A percentile compares a stretch with the other conserved stretches of the same genome.
These are phyloP conservation scores for Oncorhynchus mykiss DNA, from an alignment of 2,113 vertebrate species.

Conservation along the genomic window DNA sequence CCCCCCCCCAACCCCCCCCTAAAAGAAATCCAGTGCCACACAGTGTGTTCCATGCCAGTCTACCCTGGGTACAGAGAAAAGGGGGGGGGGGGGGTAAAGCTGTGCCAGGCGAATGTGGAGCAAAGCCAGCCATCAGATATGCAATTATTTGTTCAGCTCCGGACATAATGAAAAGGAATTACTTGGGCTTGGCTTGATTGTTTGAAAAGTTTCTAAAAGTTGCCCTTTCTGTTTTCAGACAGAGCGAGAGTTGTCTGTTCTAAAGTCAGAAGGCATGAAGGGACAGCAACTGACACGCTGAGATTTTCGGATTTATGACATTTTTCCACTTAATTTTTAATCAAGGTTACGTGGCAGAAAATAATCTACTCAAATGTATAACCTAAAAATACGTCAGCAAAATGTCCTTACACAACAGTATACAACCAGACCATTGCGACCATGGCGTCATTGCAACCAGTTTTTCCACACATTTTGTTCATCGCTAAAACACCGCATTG, in stretches of 20 bases:
- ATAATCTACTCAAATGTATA: too few relatives aligned
- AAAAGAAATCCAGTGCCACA: slow-evolving; percentile 9
- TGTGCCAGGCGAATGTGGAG: slow-evolving; percentile 2
- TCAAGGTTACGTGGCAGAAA: too few relatives aligned
- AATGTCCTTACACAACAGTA: too few relatives aligned
- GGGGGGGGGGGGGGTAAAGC: background rate
- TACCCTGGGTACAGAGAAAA: slow-evolving; percentile 16
- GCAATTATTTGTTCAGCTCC: slow-evolving; percentile 41
- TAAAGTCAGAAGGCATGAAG: too few relatives aligned
- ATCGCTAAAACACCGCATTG: slow-evolving; percentile 11
- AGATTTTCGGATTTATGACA: too few relatives aligned
- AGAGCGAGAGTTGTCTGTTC: background rate
- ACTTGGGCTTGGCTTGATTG: slow-evolving; percentile 32
- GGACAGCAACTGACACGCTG: too few relatives aligned
- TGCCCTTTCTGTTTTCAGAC: slow-evolving; percentile 16
- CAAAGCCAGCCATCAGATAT: slow-evolving; percentile 35
- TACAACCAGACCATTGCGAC: too few relatives aligned
- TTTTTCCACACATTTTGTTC: background rate
- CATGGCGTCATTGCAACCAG: too few relatives aligned
- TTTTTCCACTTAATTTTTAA: too few relatives aligned
- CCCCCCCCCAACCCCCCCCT: background rate
- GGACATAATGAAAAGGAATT: slow-evolving; percentile 33
- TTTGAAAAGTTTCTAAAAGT: slow-evolving; percentile 28
- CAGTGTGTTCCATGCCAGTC: slow-evolving; percentile 38
- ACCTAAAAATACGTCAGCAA: too few relatives aligned